These are phyloP conservation scores for Piezodorus guildinii DNA, from an alignment of 1,140 invertebrate genomes.

Conservation along the genomic window DNA sequence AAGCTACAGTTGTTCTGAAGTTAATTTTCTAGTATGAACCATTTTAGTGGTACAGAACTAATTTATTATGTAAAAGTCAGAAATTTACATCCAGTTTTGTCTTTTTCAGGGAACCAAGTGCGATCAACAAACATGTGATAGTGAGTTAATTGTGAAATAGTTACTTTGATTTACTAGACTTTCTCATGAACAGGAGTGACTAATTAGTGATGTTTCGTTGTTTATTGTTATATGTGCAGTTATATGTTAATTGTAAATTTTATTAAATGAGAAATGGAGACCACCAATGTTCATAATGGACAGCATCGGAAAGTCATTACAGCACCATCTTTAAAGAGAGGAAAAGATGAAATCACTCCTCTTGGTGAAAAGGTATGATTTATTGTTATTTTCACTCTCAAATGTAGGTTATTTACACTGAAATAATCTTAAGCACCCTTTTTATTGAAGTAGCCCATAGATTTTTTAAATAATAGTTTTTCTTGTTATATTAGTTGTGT, in stretches of 20 bases:
- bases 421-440: too few relatives aligned
- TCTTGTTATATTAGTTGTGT: too few relatives aligned
- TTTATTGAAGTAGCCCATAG: too few relatives aligned
- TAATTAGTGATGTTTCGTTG: neutral
- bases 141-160: neutral
- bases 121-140: neutral
- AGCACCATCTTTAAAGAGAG: slow-evolving; percentile 21
- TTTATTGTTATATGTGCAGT: neutral
- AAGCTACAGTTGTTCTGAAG: too few relatives aligned
- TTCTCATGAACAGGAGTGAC: neutral
- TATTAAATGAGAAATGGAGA: neutral
- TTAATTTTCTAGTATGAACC: too few relatives aligned
- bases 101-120: neutral
- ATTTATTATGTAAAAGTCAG: too few relatives aligned
- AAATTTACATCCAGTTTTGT: too few relatives aligned
- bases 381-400: neutral
- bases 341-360: slow-evolving; percentile 21
- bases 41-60: too few relatives aligned
- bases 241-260: neutral
- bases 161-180: neutral
- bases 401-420: too few relatives aligned
- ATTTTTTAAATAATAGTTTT: too few relatives aligned
- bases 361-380: slow-evolving; percentile 22
- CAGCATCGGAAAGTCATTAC: slow-evolving; percentile 20
- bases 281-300: neutral